Percentiles rank a stretch among this genome's conserved stretches.
Conservation (phyloP, 1,140 invertebrate species). For the Drosophila simulans region DNA sequence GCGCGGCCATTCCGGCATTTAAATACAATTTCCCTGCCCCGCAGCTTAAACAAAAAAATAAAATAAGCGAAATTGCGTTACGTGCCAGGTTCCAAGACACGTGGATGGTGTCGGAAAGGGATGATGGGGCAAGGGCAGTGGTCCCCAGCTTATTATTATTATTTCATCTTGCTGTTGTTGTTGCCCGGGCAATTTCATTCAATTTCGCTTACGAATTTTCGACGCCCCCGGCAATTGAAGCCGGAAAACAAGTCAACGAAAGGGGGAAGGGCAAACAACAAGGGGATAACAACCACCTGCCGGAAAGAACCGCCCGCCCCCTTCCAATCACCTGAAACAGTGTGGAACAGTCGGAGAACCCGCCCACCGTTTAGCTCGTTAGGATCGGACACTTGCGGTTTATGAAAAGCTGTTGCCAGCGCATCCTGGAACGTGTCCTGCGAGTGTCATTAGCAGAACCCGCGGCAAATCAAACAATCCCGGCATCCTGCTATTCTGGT, state of each 20-base stretch:
- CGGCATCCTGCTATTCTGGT: background rate
- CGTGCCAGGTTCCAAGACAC: slow-evolving; percentile 30
- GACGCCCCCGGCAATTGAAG: slow-evolving; percentile 50
- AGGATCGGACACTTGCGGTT: slow-evolving; percentile 57
- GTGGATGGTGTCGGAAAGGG: background rate
- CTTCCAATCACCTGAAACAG: background rate
- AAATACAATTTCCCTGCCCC: slow-evolving; percentile 53
- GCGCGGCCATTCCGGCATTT: slow-evolving; percentile 46
- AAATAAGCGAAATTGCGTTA: slow-evolving; percentile 49
- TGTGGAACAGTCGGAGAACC: background rate
- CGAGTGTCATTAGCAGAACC: slow-evolving; percentile 58
- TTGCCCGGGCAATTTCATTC: slow-evolving; percentile 62
- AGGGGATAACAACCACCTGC: slow-evolving; percentile 41
- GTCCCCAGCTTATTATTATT: slow-evolving; percentile 52
- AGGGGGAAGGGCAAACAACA: background rate
- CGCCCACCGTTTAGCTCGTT: slow-evolving; percentile 44
- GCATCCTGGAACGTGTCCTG: slow-evolving; percentile 49
- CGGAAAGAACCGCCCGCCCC: slow-evolving; percentile 2
- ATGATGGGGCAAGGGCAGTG: background rate
- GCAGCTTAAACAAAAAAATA: slow-evolving; percentile 29
- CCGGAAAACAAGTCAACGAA: slow-evolving; percentile 10
- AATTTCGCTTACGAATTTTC: slow-evolving; percentile 68
- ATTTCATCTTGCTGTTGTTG: slow-evolving; percentile 45
- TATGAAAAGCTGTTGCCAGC: slow-evolving; percentile 45
- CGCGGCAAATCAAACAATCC: slow-evolving; percentile 57